These are phyloP conservation scores for Lithodes maja DNA, from an alignment of 2,888 invertebrate genomes.

Conservation along the genomic window DNA sequence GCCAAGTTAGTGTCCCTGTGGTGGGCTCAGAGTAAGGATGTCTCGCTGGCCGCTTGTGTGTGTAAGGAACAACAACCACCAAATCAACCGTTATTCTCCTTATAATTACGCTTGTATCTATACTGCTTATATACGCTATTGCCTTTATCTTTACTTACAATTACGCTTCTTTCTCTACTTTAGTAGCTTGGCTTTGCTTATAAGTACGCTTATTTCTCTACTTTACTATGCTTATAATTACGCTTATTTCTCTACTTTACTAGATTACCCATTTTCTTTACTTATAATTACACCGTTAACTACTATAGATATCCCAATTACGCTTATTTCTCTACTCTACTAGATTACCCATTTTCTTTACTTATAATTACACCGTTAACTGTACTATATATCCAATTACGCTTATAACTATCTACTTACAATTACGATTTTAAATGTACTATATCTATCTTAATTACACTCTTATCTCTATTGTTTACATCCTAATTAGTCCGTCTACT, in stretches of 20 bases:
- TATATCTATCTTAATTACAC: too few relatives aligned
- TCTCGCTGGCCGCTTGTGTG: background rate
- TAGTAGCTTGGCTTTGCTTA: too few relatives aligned
- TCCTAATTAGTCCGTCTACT: too few relatives aligned
- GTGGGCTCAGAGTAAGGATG: background rate
- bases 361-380: too few relatives aligned
- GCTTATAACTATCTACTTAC: too few relatives aligned
- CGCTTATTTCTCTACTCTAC: background rate
- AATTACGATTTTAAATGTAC: too few relatives aligned
- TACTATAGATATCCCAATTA: background rate
- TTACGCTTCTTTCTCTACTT: background rate
- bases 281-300: too few relatives aligned
- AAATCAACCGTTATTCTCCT: too few relatives aligned
- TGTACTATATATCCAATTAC: too few relatives aligned
- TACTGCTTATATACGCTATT: background rate
- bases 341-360: background rate
- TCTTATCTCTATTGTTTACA: too few relatives aligned
- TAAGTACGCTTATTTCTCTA: background rate
- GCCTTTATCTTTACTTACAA: background rate
- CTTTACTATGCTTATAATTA: background rate
- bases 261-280: background rate
- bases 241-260: background rate
- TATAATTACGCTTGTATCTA: too few relatives aligned
- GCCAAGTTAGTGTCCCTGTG: background rate
- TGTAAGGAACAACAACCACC: background rate